Conservation (phyloP, 2,797 vertebrate species). For the Premnoplex brunnescens region DNA sequence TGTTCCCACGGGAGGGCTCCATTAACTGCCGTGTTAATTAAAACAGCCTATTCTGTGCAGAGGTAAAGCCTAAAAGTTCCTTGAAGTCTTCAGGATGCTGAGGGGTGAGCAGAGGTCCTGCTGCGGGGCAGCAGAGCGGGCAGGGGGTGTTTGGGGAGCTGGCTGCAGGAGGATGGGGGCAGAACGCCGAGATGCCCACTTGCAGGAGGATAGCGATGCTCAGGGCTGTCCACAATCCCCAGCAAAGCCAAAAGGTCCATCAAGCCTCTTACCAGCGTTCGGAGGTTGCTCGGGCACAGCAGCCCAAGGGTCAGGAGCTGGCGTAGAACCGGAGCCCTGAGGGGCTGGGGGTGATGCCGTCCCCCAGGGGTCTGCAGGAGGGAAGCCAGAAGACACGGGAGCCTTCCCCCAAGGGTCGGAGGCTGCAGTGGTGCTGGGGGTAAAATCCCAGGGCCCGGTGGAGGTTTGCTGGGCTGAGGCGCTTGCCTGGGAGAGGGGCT, state of each 20-base stretch:
- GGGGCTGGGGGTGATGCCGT: constrained; percentile 43
- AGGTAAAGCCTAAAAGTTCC: neutral
- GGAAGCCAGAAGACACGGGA: constrained; percentile 52
- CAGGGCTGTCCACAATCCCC: neutral
- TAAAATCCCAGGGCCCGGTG: constrained; percentile 66
- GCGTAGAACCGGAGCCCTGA: constrained; percentile 8
- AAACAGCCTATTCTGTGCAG: neutral
- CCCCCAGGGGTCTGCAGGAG: constrained; percentile 70
- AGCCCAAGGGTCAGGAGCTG: constrained; percentile 71
- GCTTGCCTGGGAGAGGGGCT: constrained; percentile 36
- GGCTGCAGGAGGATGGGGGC: neutral
- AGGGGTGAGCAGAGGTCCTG: neutral
- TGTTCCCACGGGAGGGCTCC: neutral
- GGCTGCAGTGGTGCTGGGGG: constrained; percentile 52
- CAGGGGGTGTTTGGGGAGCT: neutral
- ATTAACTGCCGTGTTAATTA: neutral
- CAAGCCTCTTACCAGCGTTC: constrained; percentile 61
- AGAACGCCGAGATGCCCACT: neutral
- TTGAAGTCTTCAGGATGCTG: neutral
- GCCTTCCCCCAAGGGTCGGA: constrained; percentile 76
- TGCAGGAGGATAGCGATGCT: neutral
- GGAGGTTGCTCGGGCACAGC: constrained; percentile 55
- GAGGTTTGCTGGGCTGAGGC: constrained; percentile 62
- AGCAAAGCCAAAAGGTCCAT: neutral
- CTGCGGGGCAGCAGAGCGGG: neutral